These are phyloP conservation scores for Callyntrura guangdongensis DNA, from an alignment of 2,888 invertebrate species.

Conservation along the genomic window DNA sequence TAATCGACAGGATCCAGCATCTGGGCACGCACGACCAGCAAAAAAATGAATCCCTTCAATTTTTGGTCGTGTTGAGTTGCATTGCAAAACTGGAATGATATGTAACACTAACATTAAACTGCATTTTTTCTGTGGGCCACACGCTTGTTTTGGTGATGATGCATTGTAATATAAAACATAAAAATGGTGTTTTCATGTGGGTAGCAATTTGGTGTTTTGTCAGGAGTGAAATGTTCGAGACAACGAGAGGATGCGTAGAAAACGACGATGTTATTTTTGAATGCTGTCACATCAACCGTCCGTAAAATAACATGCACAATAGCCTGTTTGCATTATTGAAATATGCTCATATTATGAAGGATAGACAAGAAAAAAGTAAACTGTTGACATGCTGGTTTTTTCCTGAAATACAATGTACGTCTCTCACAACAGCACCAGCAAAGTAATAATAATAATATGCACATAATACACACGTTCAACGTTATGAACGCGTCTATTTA, in stretches of 20 bases:
- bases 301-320: background rate
- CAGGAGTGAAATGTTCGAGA: background rate
- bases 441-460: no score
- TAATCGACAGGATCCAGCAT: constrained; percentile 62
- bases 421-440: background rate
- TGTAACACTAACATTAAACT: background rate
- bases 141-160: background rate
- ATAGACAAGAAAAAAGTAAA: background rate
- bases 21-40: constrained; percentile 63
- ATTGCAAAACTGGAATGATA: constrained; percentile 8
- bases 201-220: background rate
- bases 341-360: background rate
- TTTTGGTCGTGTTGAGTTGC: background rate
- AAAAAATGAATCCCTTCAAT: constrained; percentile 56
- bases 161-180: background rate
- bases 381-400: background rate
- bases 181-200: background rate
- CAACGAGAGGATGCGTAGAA: background rate
- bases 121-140: background rate
- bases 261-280: constrained; percentile 56
- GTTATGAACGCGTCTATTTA: background rate
- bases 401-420: constrained; percentile 17
- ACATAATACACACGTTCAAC: background rate
- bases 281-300: constrained; percentile 45
- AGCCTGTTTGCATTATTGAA: background rate